Percentiles rank a stretch among this genome's conserved stretches.
These are phyloP conservation scores for Ophonus ardosiacus DNA, from an alignment of 2,888 invertebrate genomes.

Conservation along the genomic window DNA sequence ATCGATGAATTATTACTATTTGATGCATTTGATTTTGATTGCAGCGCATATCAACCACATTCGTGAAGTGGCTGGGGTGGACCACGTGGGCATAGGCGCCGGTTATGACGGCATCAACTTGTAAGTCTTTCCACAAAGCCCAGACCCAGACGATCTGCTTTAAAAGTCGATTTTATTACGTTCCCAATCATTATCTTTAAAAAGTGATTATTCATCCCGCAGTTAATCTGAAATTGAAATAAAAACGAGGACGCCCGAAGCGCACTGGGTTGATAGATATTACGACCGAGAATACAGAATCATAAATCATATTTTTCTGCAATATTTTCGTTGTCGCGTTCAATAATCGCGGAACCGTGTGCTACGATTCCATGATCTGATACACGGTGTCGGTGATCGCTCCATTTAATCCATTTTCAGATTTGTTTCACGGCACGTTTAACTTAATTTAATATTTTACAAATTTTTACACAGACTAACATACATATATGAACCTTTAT, in stretches of 20 bases:
- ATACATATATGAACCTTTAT: no score
- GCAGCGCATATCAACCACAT: slow-evolving; percentile 91
- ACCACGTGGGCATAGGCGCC: slow-evolving; percentile 88
- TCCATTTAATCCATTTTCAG: slow-evolving; percentile 51
- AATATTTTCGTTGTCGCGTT: slow-evolving; percentile 54
- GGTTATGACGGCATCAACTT: slow-evolving; percentile 90
- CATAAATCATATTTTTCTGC: slow-evolving; percentile 56
- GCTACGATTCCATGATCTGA: slow-evolving; percentile 14
- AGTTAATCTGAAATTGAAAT: slow-evolving; percentile 50
- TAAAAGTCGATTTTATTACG: slow-evolving; percentile 29
- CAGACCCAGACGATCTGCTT: slow-evolving; percentile 2
- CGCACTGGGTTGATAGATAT: slow-evolving; percentile 17
- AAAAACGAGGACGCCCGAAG: slow-evolving; percentile 23
- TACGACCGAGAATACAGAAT: slow-evolving; percentile 27
- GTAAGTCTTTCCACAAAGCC: slow-evolving; percentile 78
- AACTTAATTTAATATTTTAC: slow-evolving; percentile 38
- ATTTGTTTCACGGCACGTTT: slow-evolving; percentile 50
- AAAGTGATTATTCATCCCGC: slow-evolving; percentile 18
- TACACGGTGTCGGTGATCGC: slow-evolving; percentile 8
- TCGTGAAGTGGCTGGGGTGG: slow-evolving; percentile 86
- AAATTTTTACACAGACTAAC: not conserved
- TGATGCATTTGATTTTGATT: slow-evolving; percentile 66
- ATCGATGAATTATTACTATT: not conserved
- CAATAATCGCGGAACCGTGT: slow-evolving; percentile 48
- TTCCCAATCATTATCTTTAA: slow-evolving; percentile 23